These are phyloP conservation scores for Rhysida immarginata DNA, from an alignment of 1,140 invertebrate genomes.

Conservation along the genomic window DNA sequence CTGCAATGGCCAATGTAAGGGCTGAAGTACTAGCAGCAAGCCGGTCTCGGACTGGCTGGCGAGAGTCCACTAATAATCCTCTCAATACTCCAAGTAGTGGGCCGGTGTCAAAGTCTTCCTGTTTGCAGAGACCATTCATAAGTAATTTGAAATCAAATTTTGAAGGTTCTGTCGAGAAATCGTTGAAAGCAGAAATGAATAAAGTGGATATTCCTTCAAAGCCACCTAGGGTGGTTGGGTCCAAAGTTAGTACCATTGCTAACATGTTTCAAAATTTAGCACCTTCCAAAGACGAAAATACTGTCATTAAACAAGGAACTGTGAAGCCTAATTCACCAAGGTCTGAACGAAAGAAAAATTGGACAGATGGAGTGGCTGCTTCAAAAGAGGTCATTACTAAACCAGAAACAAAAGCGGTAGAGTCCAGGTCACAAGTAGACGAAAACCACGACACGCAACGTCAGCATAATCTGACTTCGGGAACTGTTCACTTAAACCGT, in stretches of 20 bases:
- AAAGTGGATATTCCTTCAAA: not conserved
- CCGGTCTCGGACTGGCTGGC: constrained; percentile 23
- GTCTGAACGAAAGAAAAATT: constrained; percentile 11
- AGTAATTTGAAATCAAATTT: constrained; percentile 16
- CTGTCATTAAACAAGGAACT: not conserved
- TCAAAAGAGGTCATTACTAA: constrained; percentile 5
- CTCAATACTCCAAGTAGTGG: not conserved
- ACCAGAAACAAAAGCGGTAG: too few relatives aligned
- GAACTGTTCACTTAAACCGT: constrained; percentile 26
- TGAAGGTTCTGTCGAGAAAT: constrained; percentile 37
- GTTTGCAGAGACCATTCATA: constrained; percentile 12
- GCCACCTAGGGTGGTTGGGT: constrained; percentile 33
- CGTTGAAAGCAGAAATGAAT: constrained; percentile 30
- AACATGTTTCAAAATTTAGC: constrained; percentile 56
- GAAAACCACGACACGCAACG: constrained; percentile 8
- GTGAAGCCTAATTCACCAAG: constrained; percentile 28
- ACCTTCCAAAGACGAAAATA: constrained; percentile 14
- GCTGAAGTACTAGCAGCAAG: constrained; percentile 24
- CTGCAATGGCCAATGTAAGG: constrained; percentile 15
- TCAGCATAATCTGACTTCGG: constrained; percentile 8
- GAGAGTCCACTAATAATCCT: constrained; percentile 3
- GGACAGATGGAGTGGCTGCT: too few relatives aligned
- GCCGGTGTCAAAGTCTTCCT: not conserved
- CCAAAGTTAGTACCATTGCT: constrained; percentile 77
- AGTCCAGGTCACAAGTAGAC: too few relatives aligned